Evolutionary conservation across 1,140 invertebrate genomes (phyloP), one percentile per base, ranked within the genome.

Genomic region (Drosophila sp.): DNA sequence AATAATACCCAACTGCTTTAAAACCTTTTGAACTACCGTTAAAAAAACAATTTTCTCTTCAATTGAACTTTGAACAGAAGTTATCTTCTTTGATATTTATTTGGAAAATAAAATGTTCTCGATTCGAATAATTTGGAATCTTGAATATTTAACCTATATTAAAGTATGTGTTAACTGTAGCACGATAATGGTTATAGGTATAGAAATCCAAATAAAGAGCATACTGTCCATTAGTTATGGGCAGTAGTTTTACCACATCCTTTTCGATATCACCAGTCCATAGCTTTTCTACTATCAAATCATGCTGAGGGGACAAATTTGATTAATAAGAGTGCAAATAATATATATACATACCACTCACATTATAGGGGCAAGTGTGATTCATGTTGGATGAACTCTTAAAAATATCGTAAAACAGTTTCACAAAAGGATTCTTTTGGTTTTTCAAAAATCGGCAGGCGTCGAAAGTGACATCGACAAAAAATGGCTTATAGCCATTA

Each of bases 211-310:
- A 1, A 11, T n/a, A 67, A 0, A 83, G 0, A 11, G 60, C 72
- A 44, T 83, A 83, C 0, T 79, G 62, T 6, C 79, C 80, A 1
- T 35, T 29, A 7, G 72, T 54, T 6, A 82, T 2, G 2, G 69
- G 72, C 11, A 82, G 0, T 11, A 27, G 35, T n/a, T 35, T 25
- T 1, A 30, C 0, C 1, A 83, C 32, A 0, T 33, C 55, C 6
- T 1, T 17, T 7, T 82, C 65, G 1, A 75, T 29, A 61, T 75
- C 56, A 11, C 67, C 75, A 17, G 71, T 78, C 54, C 35, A 78
- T 4, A 70, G 17, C 23, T 76, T 68, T 0, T 65, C 47, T 0
- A 83, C 0, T 4, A 47, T 35, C 3, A 82, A 4, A 64, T 82
- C 76, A 23, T 83, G 71, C 76, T 79, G 29, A 27, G n/a, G 10